Evolutionary conservation across 2,797 vertebrate genomes (phyloP), one percentile per base, ranked within the genome.

Genomic region (Acanthurus tractus): DNA sequence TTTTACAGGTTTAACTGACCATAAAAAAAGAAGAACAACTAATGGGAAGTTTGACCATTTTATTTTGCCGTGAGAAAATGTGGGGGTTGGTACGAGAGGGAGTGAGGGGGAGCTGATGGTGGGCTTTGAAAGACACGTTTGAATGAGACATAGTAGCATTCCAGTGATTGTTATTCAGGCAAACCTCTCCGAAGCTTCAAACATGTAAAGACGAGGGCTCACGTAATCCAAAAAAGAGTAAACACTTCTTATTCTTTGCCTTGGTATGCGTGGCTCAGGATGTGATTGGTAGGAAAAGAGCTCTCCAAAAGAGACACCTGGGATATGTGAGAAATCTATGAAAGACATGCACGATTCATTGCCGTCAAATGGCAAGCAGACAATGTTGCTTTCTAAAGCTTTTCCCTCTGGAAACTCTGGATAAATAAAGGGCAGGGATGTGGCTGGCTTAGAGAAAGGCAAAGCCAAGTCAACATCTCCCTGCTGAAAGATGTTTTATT

Each of bases 131-230:
- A 93, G 91, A 87, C 90, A 87, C 82, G 86, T 86, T 82, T 93
- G 89, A 93, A 93, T 91, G 91, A 89, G 89, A 91, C 88, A 86
- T 85, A 89, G 89, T 90, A 78, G 88, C 91, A 93, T 94, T 94
- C 92, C 91, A 88, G 53, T 25, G 84, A 93, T 91, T 93, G 90
- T 89, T 88, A 90, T 88, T 90, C 85, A 88, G 67, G 65, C 79
- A 72, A 90, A 86, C 25, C 1, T 36, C 76, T 86, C 74, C 65
- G 70, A 80, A 88, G 84, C 78, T 63, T 84, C 59, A 61, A 76
- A 86, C 77, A 88, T 63, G 84, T 80, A 76, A 86, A 85, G 82
- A 75, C 56, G 74, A 81, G 70, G 80, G 59, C 66, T 18, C 74
- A 20, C 83, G 85, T 76, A 70, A 87, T 85, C 86, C 81, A 86